phyloP scores from a whole-genome alignment of 2,797 vertebrate species.

The Lates japonicus region DNA sequence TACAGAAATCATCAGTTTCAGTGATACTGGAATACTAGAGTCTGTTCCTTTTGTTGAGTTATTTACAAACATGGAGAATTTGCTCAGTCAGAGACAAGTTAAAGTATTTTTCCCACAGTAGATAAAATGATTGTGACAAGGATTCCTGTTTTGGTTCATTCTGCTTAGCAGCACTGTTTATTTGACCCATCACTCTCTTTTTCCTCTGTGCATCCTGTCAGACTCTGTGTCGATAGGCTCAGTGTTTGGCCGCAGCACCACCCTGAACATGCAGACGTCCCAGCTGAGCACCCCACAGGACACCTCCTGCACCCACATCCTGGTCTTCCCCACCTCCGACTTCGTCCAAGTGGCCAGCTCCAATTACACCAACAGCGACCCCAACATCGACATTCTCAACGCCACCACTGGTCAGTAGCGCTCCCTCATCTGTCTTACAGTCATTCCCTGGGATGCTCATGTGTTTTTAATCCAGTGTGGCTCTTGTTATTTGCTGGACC shows the following conservation, averaged over 20 bases:
- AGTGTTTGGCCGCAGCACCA: slow-evolving; percentile 97
- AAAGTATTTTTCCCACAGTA: not conserved
- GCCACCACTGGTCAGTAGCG: slow-evolving; percentile 93
- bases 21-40: not conserved
- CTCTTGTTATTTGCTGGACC: slow-evolving; percentile 16
- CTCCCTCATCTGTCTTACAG: not conserved
- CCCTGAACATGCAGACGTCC: slow-evolving; percentile 97
- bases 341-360: slow-evolving; percentile 94
- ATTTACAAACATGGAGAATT: not conserved
- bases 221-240: too few relatives aligned
- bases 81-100: not conserved
- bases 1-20: not conserved
- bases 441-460: not conserved
- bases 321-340: slow-evolving; percentile 99
- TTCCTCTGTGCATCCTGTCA: not conserved
- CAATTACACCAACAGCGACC: slow-evolving; percentile 93
- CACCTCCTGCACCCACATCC: slow-evolving; percentile 98
- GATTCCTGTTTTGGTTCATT: slow-evolving; percentile 1
- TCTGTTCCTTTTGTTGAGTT: not conserved
- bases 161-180: not conserved
- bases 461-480: slow-evolving; percentile 12
- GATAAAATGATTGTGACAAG: not conserved
- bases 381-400: slow-evolving; percentile 95
- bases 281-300: slow-evolving; percentile 98
- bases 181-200: too few relatives aligned